phyloP scores from a whole-genome alignment of 2,888 invertebrate species.

The Nipponacmea schrenckii region DNA sequence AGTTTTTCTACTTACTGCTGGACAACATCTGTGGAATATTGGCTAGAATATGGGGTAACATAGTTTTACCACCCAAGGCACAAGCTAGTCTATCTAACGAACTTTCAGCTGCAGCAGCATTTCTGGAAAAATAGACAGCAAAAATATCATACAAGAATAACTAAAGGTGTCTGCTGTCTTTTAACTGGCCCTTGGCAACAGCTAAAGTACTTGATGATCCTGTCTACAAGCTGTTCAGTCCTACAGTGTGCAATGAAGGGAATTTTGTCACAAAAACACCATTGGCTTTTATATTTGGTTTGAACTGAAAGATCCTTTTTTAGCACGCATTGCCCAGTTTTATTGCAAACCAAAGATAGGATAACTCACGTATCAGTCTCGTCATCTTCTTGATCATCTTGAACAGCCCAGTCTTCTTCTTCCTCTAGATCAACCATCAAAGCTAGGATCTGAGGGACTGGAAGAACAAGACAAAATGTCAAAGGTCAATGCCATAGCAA shows the following conservation, averaged over 20 bases:
- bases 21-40: constrained; percentile 88
- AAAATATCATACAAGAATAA: neutral
- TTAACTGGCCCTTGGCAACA: too few species aligned
- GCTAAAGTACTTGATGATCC: too few species aligned
- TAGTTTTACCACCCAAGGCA: constrained; percentile 91
- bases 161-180: too few species aligned
- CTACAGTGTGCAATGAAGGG: too few species aligned
- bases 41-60: constrained; percentile 87
- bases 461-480: constrained; percentile 11
- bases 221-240: too few species aligned
- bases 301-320: too few species aligned
- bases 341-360: too few species aligned
- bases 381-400: constrained; percentile 85
- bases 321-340: too few species aligned
- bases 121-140: constrained; percentile 71
- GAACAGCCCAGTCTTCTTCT: constrained; percentile 81
- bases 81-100: constrained; percentile 97
- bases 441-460: constrained; percentile 82
- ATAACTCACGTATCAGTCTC: constrained; percentile 81
- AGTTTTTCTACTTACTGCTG: constrained; percentile 70
- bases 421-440: constrained; percentile 68
- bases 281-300: too few species aligned
- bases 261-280: too few species aligned
- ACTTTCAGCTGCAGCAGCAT: constrained; percentile 94
- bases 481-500: neutral